These are phyloP conservation scores for Eretmochelys imbricata DNA, from an alignment of 2,113 vertebrate genomes.

Conservation along the genomic window DNA sequence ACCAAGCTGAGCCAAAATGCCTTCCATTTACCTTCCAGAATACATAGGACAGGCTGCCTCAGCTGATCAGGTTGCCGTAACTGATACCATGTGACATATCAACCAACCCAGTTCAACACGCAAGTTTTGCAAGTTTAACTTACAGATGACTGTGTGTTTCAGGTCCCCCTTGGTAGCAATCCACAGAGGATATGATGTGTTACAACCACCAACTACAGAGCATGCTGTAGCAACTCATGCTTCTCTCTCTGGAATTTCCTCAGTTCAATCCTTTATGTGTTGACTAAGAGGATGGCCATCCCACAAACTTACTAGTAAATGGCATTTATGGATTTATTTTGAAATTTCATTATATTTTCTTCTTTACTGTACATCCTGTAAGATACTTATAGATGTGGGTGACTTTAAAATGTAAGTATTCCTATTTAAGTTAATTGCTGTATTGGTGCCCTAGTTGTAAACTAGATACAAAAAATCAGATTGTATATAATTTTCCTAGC, in stretches of 20 bases:
- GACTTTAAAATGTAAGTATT: neutral
- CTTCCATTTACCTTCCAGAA: neutral
- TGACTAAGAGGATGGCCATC: neutral
- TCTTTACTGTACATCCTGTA: neutral
- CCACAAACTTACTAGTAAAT: neutral
- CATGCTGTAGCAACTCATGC: neutral
- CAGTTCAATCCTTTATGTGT: neutral
- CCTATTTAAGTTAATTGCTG: neutral
- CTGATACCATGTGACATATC: neutral
- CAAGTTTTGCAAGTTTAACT: neutral
- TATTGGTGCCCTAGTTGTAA: neutral
- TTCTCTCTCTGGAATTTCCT: neutral
- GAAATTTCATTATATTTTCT: neutral
- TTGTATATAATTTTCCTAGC: neutral
- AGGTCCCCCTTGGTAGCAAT: neutral
- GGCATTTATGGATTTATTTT: neutral
- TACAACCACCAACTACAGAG: neutral
- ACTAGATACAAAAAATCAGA: neutral
- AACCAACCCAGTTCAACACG: neutral
- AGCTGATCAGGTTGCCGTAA: neutral
- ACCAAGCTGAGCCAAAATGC: neutral
- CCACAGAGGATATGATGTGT: neutral
- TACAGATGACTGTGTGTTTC: neutral
- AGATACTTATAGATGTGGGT: neutral
- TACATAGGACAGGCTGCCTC: accelerated